phyloP scores from a whole-genome alignment of 2,888 invertebrate species.

The Aphidoletes aphidimyza region DNA sequence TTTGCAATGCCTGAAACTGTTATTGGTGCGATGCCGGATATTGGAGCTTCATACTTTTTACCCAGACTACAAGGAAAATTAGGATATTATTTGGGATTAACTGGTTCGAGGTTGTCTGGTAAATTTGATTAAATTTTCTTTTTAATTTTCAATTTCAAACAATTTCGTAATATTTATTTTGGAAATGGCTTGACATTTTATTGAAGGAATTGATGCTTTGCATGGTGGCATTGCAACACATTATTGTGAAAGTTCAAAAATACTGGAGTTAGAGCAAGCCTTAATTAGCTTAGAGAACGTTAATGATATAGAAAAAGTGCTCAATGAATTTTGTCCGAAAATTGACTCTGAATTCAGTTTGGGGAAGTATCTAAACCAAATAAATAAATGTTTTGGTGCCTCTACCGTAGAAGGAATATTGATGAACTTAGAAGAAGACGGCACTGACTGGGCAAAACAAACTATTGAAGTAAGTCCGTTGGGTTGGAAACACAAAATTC shows the following conservation, averaged over 20 bases:
- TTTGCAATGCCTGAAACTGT: conserved; percentile 99
- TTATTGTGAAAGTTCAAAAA: conserved; percentile 66
- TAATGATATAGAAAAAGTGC: conserved; percentile 61
- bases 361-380: conserved; percentile 74
- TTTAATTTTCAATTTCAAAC: not conserved
- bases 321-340: conserved; percentile 73
- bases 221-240: conserved; percentile 95
- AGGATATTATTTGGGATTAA: conserved; percentile 90
- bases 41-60: conserved; percentile 93
- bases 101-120: conserved; percentile 78
- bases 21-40: conserved; percentile 97
- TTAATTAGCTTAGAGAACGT: conserved; percentile 63
- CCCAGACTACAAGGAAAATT: conserved; percentile 86
- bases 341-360: conserved; percentile 75
- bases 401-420: conserved; percentile 83
- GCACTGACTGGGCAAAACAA: conserved; percentile 84
- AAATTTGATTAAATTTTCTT: not conserved
- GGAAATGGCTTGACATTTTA: conserved; percentile 56
- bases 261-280: conserved; percentile 62
- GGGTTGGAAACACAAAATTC: not conserved
- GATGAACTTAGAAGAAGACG: conserved; percentile 77
- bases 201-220: conserved; percentile 82
- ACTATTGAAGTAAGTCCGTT: conserved; percentile 70
- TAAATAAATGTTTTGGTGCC: conserved; percentile 81
- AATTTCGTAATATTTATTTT: no score